These are phyloP conservation scores for Chydorus sphaericus DNA, from an alignment of 2,888 invertebrate species.

Conservation along the genomic window DNA sequence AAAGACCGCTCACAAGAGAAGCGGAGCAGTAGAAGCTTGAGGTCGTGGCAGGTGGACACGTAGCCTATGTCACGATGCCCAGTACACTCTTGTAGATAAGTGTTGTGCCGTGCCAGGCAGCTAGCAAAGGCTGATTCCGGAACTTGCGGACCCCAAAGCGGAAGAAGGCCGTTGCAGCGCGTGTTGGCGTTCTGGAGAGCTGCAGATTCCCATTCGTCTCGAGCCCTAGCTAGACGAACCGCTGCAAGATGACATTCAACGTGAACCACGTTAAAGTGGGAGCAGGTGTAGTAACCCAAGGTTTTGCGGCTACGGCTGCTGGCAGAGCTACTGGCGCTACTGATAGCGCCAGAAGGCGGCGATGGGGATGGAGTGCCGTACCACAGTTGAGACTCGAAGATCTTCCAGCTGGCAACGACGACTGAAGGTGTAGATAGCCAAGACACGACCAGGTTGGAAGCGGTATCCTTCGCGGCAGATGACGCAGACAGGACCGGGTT, in stretches of 20 bases:
- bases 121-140: constrained; percentile 85
- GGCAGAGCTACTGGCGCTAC: neutral
- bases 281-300: constrained; percentile 71
- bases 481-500: constrained; percentile 88
- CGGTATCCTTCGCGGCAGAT: constrained; percentile 97
- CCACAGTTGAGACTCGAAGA: constrained; percentile 55
- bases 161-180: constrained; percentile 88
- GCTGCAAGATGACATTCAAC: constrained; percentile 97
- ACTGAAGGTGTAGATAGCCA: constrained; percentile 93
- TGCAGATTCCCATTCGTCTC: constrained; percentile 97
- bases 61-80: constrained; percentile 56
- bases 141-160: constrained; percentile 91
- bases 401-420: constrained; percentile 84
- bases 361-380: neutral
- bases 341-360: neutral
- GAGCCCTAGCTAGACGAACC: constrained; percentile 53
- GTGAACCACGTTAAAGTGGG: constrained; percentile 96
- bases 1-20: constrained; percentile 91
- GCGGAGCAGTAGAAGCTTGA: constrained; percentile 71
- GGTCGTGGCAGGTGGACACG: constrained; percentile 73
- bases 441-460: constrained; percentile 80
- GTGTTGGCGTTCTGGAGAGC: constrained; percentile 96
- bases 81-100: constrained; percentile 48
- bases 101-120: constrained; percentile 80
- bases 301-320: constrained; percentile 51